phyloP scores from a whole-genome alignment of 2,797 vertebrate species.

The Myotis planiceps region DNA sequence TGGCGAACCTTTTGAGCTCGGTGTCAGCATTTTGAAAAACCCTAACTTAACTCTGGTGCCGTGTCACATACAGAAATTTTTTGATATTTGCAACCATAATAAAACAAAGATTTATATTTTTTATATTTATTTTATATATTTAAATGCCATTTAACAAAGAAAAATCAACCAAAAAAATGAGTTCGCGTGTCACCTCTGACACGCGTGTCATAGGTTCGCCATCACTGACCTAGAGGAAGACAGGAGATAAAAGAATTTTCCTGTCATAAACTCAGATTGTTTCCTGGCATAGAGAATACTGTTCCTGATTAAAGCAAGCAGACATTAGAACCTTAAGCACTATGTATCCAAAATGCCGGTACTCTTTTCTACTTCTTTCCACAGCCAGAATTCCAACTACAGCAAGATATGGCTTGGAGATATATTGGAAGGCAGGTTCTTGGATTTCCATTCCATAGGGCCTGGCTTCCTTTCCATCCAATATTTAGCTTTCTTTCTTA shows the following conservation, averaged over 20 bases:
- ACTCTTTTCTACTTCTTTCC: not conserved
- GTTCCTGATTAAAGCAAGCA: constrained; percentile 30
- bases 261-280: not conserved
- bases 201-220: too few relatives aligned
- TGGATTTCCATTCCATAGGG: not conserved
- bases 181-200: too few relatives aligned
- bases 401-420: not conserved
- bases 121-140: too few relatives aligned
- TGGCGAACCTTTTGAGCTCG: too few relatives aligned
- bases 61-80: too few relatives aligned
- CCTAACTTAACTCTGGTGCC: too few relatives aligned
- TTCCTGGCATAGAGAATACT: constrained; percentile 9
- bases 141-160: too few relatives aligned
- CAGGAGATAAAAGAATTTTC: not conserved
- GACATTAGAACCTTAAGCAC: not conserved
- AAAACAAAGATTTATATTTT: too few relatives aligned
- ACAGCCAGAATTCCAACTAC: not conserved
- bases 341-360: not conserved
- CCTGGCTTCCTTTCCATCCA: not conserved
- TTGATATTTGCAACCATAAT: too few relatives aligned
- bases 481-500: not conserved
- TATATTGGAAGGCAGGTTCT: not conserved
- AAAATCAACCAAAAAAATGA: too few relatives aligned
- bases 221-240: not conserved
- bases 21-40: too few relatives aligned